Evolutionary conservation across 1,140 invertebrate genomes (phyloP).

Genomic region (Brachionus calyciflorus): DNA sequence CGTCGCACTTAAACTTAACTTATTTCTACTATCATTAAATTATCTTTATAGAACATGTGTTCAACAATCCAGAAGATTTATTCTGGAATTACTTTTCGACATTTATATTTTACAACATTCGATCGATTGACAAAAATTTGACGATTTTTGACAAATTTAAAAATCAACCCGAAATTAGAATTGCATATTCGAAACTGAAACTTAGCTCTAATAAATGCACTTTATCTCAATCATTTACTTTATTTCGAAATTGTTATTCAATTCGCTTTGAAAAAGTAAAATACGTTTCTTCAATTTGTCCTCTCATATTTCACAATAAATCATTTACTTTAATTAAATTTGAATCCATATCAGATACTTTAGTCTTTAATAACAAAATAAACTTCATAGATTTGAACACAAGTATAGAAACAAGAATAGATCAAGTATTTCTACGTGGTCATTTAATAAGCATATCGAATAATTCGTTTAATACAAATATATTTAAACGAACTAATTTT

Average conservation of each 20-base stretch:
- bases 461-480: neutral
- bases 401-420: neutral
- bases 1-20: too few relatives aligned
- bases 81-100: neutral
- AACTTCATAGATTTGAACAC: neutral
- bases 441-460: neutral
- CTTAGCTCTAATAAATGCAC: neutral
- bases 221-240: neutral
- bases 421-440: neutral
- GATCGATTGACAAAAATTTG: neutral
- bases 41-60: too few relatives aligned
- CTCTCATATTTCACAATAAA: neutral
- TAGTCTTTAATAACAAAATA: neutral
- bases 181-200: neutral
- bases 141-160: neutral
- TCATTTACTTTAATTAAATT: neutral
- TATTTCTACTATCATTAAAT: too few relatives aligned
- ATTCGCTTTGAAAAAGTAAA: neutral
- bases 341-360: neutral
- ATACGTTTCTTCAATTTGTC: neutral
- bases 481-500: neutral
- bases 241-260: neutral
- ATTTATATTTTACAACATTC: neutral
- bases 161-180: neutral
- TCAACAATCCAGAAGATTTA: neutral